A percentile compares a stretch with the other conserved stretches of the same genome.
phyloP scores from a whole-genome alignment of 2,888 invertebrate genomes.

The Chloroclystis v-ata region DNA sequence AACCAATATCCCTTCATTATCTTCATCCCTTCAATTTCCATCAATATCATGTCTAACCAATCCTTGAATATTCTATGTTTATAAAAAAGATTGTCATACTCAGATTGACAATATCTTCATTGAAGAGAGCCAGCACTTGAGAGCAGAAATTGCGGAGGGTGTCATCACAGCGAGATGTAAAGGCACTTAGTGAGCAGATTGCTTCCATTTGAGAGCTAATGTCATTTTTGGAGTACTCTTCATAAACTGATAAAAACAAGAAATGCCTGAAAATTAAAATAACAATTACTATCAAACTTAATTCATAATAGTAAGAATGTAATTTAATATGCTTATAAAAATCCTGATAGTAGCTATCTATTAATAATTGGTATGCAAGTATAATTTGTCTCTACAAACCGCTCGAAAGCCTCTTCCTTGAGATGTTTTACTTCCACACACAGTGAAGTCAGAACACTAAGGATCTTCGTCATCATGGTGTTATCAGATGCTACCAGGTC shows the following conservation, averaged over 20 bases:
- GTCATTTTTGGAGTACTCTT: slow-evolving; percentile 76
- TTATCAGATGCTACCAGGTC: slow-evolving; percentile 90
- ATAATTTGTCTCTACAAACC: slow-evolving; percentile 46
- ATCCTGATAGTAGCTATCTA: no score
- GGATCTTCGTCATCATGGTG: slow-evolving; percentile 85
- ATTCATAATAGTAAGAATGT: no score
- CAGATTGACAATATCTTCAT: slow-evolving; percentile 66
- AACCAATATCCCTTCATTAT: no score
- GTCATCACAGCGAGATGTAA: slow-evolving; percentile 83
- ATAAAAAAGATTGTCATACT: slow-evolving; percentile 47
- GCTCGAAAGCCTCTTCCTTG: slow-evolving; percentile 81
- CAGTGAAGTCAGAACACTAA: slow-evolving; percentile 87
- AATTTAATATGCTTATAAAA: no score
- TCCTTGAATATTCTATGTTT: neutral
- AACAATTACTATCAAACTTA: no score
- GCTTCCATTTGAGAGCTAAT: slow-evolving; percentile 78
- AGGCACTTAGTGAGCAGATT: slow-evolving; percentile 81
- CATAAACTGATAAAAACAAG: slow-evolving; percentile 81
- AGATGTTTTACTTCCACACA: slow-evolving; percentile 86
- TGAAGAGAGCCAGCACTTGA: slow-evolving; percentile 85
- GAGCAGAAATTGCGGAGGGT: slow-evolving; percentile 84
- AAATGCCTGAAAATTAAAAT: slow-evolving; percentile 63
- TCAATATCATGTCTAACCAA: no score
- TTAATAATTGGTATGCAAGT: neutral
- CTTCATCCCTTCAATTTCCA: no score